Base-by-base conservation (phyloP, 2,113 vertebrate genomes). In the Coturnix japonica region DNA sequence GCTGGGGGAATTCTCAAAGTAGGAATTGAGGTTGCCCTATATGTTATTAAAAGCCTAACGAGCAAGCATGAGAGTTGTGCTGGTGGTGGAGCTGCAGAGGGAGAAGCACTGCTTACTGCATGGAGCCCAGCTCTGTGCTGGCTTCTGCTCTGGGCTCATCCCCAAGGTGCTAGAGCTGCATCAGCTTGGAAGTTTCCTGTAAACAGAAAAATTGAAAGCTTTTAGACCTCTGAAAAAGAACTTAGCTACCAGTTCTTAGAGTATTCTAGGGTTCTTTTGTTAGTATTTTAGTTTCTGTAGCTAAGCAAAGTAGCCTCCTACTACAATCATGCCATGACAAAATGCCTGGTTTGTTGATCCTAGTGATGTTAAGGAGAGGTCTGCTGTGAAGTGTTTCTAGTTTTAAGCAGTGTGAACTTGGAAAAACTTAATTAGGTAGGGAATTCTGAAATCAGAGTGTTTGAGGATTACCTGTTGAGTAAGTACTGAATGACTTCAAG, bases 381-480 rank as follows among this genome's bases (percentile, higher is more conserved):
- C 26, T 31, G 4, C 44, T 11, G 4, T 53, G 65, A 63, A 53
- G 17, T 41, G 44, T 47, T 92, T 87, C 20, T 46, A 57, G 12
- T 60, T 79, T 69, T 63, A 73, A 87, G 49, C 30, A 79, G 31
- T 44, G 28, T 0, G 0, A 79, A 41, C 49, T 59, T 57, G 59
- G 65, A 54, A 87, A 54, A 33, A 9, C 6, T 69, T 49, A 65
- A 44, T 30, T 69, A 20, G 25, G 26, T 76, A 65, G 67, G 59
- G 30, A 79, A 56, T 75, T 81, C 57, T 86, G 73, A 86, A 86
- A 66, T 39, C 53, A 81, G 57, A 65, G 15, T 91, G 30, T 89
- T 94, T 71, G 78, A 92, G 81, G 66, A 69, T 92, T 91, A 74
- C 51, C 25, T 95, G 73, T 73, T 60, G 83, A n/a, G 1, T 2